Evolutionary conservation across 2,797 vertebrate species (phyloP), one percentile per base, ranked within the genome.

Genomic region (Oryzias sinensis): DNA sequence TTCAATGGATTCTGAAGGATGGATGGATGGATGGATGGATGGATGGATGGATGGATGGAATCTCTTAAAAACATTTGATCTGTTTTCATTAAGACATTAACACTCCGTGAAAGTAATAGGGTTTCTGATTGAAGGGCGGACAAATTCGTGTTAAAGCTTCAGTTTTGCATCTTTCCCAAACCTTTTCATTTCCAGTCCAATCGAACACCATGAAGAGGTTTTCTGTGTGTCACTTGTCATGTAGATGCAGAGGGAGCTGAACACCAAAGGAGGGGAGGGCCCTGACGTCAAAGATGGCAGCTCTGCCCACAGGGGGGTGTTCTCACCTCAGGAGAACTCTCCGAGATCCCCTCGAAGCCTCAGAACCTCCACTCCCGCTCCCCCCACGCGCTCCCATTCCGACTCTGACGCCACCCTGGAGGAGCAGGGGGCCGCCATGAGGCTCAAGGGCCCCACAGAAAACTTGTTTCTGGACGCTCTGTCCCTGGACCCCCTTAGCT

Each of bases 391-490:
- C 77, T 94, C 95, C 58, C 93, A 93, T 70, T 91, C 92, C 0
- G 94, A 97, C 51, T 91, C 94, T 0, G 96, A 97, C 13, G 87
- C 91, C 41, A 74, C 83, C 5, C 89, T 93, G 63, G 95, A 94
- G 0, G 93, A 94, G 48, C 88, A 85, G 57, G 91, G 93, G 0
- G 76, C 92, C 3, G 85, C 84, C 1, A 59, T 65, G 61, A 93
- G 93, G 83, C 82, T 93, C 73, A 95, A 92, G 75, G 93, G 90
- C 0, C 92, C 92, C 4, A 92, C 92, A 0, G 95, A 97, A 87
- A 98, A 90, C 84, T 90, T 97, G 72, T 97, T 97, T 60, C 83
- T 98, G 86, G 96, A 98, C 2, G 93, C 95, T 0, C 73, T 98
- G 74, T 92, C 93, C 22, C 90, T 97, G 37, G 94, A 97, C 59